A percentile compares a stretch with the other conserved stretches of the same genome.
phyloP scores from a whole-genome alignment of 2,113 vertebrate species.

The Laticauda colubrina region DNA sequence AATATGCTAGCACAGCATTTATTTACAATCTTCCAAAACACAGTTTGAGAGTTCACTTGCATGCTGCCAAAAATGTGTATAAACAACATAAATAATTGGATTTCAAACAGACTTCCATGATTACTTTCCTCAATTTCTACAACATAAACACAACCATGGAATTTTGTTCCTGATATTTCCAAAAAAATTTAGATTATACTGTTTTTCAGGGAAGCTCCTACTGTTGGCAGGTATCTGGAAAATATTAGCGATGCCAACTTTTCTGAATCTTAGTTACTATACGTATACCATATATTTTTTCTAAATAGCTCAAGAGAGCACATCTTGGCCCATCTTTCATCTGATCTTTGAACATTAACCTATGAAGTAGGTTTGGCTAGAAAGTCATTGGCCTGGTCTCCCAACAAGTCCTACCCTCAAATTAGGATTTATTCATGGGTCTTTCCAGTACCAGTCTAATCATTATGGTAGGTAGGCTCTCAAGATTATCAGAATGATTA shows the following conservation, averaged over 20 bases:
- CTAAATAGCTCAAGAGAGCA: not conserved
- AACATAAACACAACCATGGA: not conserved
- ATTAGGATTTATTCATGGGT: not conserved
- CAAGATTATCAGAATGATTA: not conserved
- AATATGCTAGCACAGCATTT: not conserved
- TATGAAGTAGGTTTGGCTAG: not conserved
- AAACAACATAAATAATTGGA: not conserved
- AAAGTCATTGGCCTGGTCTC: not conserved
- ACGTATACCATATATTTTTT: not conserved
- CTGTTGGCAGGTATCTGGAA: not conserved
- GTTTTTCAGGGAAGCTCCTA: not conserved
- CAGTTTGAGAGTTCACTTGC: not conserved
- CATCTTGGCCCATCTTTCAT: not conserved
- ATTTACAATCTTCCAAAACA: not conserved
- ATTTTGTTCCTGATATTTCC: not conserved
- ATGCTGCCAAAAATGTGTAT: not conserved
- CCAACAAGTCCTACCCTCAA: not conserved
- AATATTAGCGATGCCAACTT: not conserved
- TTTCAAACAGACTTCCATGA: not conserved
- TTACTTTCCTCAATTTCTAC: not conserved
- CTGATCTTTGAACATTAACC: not conserved
- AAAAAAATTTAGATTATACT: fast-evolving
- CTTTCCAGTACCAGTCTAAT: not conserved
- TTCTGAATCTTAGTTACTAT: not conserved
- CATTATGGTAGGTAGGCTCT: not conserved